Conservation (phyloP, 2,888 invertebrate genomes). For the Limnephilus auricula region DNA sequence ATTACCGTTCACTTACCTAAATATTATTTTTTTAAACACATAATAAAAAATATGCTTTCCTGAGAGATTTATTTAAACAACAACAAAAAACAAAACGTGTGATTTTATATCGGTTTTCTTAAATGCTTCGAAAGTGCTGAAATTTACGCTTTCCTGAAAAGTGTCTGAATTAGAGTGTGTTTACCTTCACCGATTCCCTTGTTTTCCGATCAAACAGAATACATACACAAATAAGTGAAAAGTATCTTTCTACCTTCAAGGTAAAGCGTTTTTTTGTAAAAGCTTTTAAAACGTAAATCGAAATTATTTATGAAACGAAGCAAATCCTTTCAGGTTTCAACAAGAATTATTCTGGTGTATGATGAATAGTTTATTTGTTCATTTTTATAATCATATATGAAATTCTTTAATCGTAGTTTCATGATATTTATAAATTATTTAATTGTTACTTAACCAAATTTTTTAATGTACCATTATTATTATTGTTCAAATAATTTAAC, state of each 20-base stretch:
- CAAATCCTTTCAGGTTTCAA: not conserved
- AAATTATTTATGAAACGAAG: not conserved
- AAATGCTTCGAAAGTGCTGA: not conserved
- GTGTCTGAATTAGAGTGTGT: not conserved
- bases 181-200: not conserved
- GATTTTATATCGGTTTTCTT: not conserved
- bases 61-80: no score
- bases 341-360: not conserved
- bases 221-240: not conserved
- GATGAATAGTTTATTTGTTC: not conserved
- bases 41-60: not conserved
- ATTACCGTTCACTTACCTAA: not conserved
- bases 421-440: not conserved
- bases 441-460: slow-evolving; percentile 37
- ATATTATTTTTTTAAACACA: not conserved
- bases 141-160: not conserved
- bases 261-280: not conserved
- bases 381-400: slow-evolving; percentile 6
- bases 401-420: not conserved
- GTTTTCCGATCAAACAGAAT: not conserved
- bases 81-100: not conserved
- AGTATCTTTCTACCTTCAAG: not conserved
- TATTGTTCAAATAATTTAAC: slow-evolving; percentile 9
- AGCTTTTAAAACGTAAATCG: not conserved
- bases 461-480: slow-evolving; percentile 42